These are phyloP conservation scores for Notarius quadriscutis DNA, from an alignment of 2,113 vertebrate genomes.

Conservation along the genomic window DNA sequence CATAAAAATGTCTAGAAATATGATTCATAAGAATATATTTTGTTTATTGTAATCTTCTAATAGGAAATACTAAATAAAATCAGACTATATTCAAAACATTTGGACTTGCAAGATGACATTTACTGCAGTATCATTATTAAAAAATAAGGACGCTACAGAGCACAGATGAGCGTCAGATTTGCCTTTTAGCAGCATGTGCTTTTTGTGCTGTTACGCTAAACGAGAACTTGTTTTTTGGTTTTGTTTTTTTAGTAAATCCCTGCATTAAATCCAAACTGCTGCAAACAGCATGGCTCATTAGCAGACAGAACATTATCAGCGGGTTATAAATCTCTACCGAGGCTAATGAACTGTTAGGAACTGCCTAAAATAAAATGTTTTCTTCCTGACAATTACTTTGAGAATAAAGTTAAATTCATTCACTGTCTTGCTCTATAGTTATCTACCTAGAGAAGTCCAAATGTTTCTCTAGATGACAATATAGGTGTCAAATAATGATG, in stretches of 20 bases:
- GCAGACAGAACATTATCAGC: slow-evolving; percentile 22
- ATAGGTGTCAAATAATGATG: neutral
- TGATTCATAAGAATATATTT: neutral
- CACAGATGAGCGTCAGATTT: neutral
- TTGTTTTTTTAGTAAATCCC: slow-evolving; percentile 1
- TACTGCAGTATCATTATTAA: neutral
- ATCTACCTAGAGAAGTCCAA: neutral
- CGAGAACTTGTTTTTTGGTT: neutral
- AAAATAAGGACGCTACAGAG: neutral
- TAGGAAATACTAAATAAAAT: neutral
- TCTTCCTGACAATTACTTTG: neutral
- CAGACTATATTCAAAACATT: no score
- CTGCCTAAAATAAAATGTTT: slow-evolving; percentile 20
- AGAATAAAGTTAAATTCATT: slow-evolving; percentile 6
- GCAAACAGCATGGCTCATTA: slow-evolving; percentile 37
- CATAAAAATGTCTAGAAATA: neutral
- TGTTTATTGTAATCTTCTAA: neutral
- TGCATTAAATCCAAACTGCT: neutral
- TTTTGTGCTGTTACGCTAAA: neutral
- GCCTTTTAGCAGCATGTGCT: neutral
- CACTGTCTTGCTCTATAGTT: neutral
- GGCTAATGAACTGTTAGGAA: slow-evolving; percentile 29
- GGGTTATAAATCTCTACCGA: slow-evolving; percentile 15
- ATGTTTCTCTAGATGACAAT: neutral
- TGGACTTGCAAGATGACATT: neutral